phyloP scores from a whole-genome alignment of 1,140 invertebrate species.

The Telenomus remus region DNA sequence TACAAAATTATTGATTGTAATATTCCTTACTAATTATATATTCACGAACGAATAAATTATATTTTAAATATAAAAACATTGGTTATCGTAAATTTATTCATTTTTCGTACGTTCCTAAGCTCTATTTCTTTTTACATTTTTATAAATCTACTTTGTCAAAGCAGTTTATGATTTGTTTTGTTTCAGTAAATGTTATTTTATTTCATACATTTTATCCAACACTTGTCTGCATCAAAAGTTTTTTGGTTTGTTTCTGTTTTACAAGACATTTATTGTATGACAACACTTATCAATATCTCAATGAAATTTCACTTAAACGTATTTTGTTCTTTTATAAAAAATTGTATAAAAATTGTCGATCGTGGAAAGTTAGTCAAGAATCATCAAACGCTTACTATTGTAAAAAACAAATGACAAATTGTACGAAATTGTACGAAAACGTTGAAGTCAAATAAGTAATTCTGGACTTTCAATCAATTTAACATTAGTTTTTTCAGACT shows the following conservation, averaged over 20 bases:
- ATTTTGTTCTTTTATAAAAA: constrained; percentile 39
- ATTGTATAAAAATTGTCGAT: constrained; percentile 53
- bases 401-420: constrained; percentile 30
- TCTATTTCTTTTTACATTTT: constrained; percentile 22
- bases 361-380: constrained; percentile 16
- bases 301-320: background rate
- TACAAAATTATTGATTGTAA: constrained; percentile 25
- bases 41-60: constrained; percentile 55
- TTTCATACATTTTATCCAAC: constrained; percentile 5
- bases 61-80: constrained; percentile 50
- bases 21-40: constrained; percentile 46
- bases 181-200: constrained; percentile 24
- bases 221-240: constrained; percentile 16
- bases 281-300: constrained; percentile 14
- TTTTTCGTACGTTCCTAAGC: constrained; percentile 6
- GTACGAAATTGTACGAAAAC: constrained; percentile 26
- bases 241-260: constrained; percentile 12
- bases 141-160: constrained; percentile 26
- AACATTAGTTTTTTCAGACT: constrained; percentile 1
- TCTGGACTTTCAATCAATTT: constrained; percentile 15
- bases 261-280: constrained; percentile 34
- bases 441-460: constrained; percentile 23
- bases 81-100: constrained; percentile 7
- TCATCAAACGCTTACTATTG: constrained; percentile 17
- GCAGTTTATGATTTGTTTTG: constrained; percentile 24